phyloP scores from a whole-genome alignment of 2,113 vertebrate genomes.

The Nansenia antarctica region DNA sequence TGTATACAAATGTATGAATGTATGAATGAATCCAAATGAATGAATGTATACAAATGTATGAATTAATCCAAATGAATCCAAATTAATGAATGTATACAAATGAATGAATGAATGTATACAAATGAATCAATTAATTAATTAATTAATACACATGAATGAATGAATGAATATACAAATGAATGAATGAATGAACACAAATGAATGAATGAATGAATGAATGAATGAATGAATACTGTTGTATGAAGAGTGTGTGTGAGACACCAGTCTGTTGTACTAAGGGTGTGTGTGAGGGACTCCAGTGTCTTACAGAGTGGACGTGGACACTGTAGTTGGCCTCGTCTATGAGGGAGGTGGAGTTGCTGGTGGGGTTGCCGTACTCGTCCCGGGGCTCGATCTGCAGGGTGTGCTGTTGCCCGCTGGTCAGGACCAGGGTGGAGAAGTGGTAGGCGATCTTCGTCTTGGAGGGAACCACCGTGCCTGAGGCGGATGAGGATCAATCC shows the following conservation, averaged over 20 bases:
- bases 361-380: slow-evolving; percentile 96
- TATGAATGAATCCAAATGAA: neutral
- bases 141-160: too few relatives aligned
- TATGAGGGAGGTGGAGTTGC: slow-evolving; percentile 86
- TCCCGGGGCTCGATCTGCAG: slow-evolving; percentile 95
- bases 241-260: neutral
- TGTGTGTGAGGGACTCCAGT: neutral
- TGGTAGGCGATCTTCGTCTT: slow-evolving; percentile 98
- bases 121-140: too few relatives aligned
- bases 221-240: neutral
- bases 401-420: slow-evolving; percentile 89
- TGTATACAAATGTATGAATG: too few relatives aligned
- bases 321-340: slow-evolving; percentile 92
- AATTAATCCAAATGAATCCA: too few relatives aligned
- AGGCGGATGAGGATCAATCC: too few relatives aligned
- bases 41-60: too few relatives aligned
- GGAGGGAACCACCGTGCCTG: slow-evolving; percentile 94
- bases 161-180: too few relatives aligned
- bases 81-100: too few relatives aligned
- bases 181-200: too few relatives aligned
- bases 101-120: too few relatives aligned
- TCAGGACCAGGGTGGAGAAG: slow-evolving; percentile 96
- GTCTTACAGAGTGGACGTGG: slow-evolving; percentile 74
- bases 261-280: neutral
- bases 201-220: too few relatives aligned